Percentiles rank a stretch among this genome's conserved stretches.
Evolutionary conservation across 1,140 invertebrate species (phyloP).

Genomic region (Plectrocnemia conspersa): DNA sequence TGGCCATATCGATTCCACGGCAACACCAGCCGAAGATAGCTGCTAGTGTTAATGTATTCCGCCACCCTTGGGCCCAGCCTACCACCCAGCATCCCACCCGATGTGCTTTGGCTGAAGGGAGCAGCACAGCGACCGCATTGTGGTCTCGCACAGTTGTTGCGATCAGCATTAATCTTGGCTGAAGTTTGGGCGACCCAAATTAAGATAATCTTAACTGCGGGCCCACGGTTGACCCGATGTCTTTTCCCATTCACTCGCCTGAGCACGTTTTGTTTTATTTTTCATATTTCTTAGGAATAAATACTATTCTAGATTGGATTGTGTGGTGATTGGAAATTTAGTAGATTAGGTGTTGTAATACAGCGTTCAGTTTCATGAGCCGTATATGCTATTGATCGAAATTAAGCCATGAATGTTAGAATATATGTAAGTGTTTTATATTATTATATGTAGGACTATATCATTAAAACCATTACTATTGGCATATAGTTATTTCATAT

Average conservation of each 20-base stretch:
- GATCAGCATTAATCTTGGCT: constrained; percentile 26
- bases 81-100: neutral
- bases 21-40: neutral
- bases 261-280: too few species aligned
- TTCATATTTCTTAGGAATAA: too few species aligned
- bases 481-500: too few species aligned
- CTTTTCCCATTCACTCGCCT: neutral
- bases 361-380: too few species aligned
- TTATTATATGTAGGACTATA: too few species aligned
- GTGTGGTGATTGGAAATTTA: too few species aligned
- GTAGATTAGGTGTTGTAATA: too few species aligned
- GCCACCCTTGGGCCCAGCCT: neutral
- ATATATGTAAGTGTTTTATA: too few species aligned
- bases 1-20: constrained; percentile 10
- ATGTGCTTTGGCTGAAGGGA: neutral
- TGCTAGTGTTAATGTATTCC: constrained; percentile 13
- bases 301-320: too few species aligned
- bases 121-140: constrained; percentile 6
- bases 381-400: too few species aligned
- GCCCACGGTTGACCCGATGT: neutral
- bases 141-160: constrained; percentile 16
- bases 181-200: constrained; percentile 21
- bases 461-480: too few species aligned
- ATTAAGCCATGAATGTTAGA: too few species aligned
- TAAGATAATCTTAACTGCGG: constrained; percentile 26